Evolutionary conservation across 2,888 invertebrate species (phyloP), one percentile per base, ranked within the genome.

Genomic region (Agrochola lychnidis): DNA sequence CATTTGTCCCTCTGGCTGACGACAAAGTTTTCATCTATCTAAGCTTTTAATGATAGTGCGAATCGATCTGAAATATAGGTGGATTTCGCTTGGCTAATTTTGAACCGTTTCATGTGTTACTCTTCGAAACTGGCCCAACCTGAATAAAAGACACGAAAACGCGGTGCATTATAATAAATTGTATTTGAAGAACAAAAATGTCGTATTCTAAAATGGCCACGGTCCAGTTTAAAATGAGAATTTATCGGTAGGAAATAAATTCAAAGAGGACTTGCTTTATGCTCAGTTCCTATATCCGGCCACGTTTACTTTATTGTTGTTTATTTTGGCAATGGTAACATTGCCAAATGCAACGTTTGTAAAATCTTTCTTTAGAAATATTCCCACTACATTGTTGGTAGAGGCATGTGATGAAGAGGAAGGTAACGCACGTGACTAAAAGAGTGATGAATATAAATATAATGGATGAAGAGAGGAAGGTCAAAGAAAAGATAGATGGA

Each of bases 61-160:
- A 71, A 45, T 61, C 25, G 14, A 59, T 67, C n/a, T 36, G 10
- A 62, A 81, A 36, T 79, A 36, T 53, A 70, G 36, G 6, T n/a
- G 19, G 22, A 79, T 68, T 59, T 42, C 40, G 48, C 62, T 79
- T 53, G 36, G 62, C 62, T 70, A 70, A 79, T 82, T 79, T 67
- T 73, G 53, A 42, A 68, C 1, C 14, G 16, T 14, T n/a, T 53
- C 70, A 70, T 62, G 14, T 79, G 62, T 57, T 78, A 45, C 57
- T 42, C 19, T 73, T 73, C 48, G 14, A 40, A 72, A 16, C 71
- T 51, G 30, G 70, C 40, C 25, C 36, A 67, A n/a, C 62, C 70
- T 73, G 53, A 51, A 70, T 53, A 63, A n/a, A 69, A 57, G 14
- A 70, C 12, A 36, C 0, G 5, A 45, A 53, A n/a, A n/a, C 16